phyloP scores from a whole-genome alignment of 2,888 invertebrate species.

The Glyphotaelius pellucidus region DNA sequence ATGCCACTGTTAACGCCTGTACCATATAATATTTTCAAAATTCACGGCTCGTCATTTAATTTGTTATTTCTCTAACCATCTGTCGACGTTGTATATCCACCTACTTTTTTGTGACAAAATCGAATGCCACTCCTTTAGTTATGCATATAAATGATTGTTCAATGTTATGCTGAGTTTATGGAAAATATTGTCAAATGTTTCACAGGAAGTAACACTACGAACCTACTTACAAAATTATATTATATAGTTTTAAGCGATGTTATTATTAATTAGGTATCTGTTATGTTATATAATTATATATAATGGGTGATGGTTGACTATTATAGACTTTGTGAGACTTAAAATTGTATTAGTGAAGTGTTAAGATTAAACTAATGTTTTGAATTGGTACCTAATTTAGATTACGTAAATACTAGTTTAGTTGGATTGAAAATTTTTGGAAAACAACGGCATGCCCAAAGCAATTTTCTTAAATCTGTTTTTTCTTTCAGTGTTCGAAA shows the following conservation, averaged over 20 bases:
- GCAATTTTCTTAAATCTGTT: constrained; percentile 2
- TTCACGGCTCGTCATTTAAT: constrained; percentile 4
- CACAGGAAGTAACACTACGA: constrained; percentile 5
- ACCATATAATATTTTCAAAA: constrained; percentile 25
- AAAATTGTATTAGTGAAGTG: not conserved
- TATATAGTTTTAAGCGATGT: constrained; percentile 11
- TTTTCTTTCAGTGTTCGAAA: not conserved
- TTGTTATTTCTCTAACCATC: not conserved
- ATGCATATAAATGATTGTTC: constrained; percentile 25
- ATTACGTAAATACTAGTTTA: constrained; percentile 10
- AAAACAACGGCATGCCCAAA: not conserved
- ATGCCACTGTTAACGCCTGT: constrained; percentile 13
- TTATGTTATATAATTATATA: not conserved
- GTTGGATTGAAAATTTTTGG: not conserved
- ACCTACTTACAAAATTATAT: not conserved
- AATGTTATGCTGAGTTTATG: constrained; percentile 48
- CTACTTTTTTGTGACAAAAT: constrained; percentile 57
- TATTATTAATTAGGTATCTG: not conserved
- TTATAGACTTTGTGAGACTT: constrained; percentile 15
- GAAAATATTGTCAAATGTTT: constrained; percentile 32
- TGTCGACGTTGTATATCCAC: constrained; percentile 21
- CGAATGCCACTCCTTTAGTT: constrained; percentile 53
- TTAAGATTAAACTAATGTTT: constrained; percentile 1
- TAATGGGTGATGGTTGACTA: not conserved
- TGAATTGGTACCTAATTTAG: constrained; percentile 7